Evolutionary conservation across 1,140 invertebrate species (phyloP), one percentile per base, ranked within the genome.

Genomic region (Potamilus streckersoni): DNA sequence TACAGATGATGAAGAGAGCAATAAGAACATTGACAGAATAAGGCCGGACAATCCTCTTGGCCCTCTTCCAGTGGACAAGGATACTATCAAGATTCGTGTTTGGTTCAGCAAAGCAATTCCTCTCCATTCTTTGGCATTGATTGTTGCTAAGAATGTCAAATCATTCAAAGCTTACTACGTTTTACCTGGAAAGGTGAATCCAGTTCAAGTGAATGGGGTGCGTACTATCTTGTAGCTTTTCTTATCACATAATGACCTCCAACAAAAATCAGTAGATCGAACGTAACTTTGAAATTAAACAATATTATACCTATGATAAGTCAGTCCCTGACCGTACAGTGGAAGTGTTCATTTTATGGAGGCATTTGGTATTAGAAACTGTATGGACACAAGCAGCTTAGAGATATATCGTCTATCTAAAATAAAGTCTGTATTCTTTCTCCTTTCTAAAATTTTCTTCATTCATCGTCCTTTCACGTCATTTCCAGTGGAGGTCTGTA

Each of bases 1-100:
- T 59, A 27, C 20, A 19, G 73, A 69, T 1, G 27, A 75, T 55
- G 61, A 56, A 31, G 56, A 57, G 15, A 38, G 57, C 15, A 59
- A 20, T 31, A 60, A 69, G 16, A 56, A 75, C 60, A 68, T 75
- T 56, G 73, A 75, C 60, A 61, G 20, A 38, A 27, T 75, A 59
- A 62, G 73, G 63, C 66, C 73, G 11, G 49, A 62, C 59, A 75
- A 61, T 23, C 20, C 14, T 15, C 6, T 16, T 12, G 27, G 27
- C 27, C 63, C 63, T 59, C 67, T 67, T 59, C 16, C 58, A 56
- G 71, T 67, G 4, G 64, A 73, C 15, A 67, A 15, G 65, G 49
- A 66, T 56, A 67, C 55, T 3, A 12, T 65, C 16, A 65, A 20
- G 2, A 23, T 73, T 8, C 31, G 38, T 17, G 14, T 73, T 23